phyloP scores from a whole-genome alignment of 2,888 invertebrate species.

The Drosophila prolongata region DNA sequence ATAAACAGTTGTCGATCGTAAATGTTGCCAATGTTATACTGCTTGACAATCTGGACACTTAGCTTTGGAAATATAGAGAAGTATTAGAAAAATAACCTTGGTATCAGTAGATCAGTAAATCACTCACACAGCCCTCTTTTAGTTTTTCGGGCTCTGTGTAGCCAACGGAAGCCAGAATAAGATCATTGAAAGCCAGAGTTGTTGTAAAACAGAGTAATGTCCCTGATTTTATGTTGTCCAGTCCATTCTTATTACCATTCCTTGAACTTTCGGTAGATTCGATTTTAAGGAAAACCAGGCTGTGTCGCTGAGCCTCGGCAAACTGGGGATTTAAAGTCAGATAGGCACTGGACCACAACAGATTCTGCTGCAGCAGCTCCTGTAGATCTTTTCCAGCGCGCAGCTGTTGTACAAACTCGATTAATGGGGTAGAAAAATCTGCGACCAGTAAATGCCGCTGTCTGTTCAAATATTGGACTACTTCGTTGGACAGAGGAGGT shows the following conservation, averaged over 20 bases:
- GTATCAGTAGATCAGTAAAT: conserved; percentile 9
- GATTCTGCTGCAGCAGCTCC: conserved; percentile 19
- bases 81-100: background rate
- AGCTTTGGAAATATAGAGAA: conserved; percentile 58
- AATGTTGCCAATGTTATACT: conserved; percentile 79
- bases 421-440: conserved; percentile 91
- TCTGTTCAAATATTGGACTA: conserved; percentile 89
- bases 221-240: conserved; percentile 85
- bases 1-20: conserved; percentile 86
- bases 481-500: conserved; percentile 56
- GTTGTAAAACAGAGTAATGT: conserved; percentile 90
- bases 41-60: conserved; percentile 80
- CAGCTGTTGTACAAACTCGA: conserved; percentile 84
- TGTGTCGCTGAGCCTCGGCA: conserved; percentile 64
- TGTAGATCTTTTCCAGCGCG: conserved; percentile 8
- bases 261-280: conserved; percentile 17
- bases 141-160: conserved; percentile 86
- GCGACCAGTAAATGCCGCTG: conserved; percentile 92
- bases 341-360: conserved; percentile 58
- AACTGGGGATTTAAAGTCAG: conserved; percentile 75
- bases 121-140: conserved; percentile 86
- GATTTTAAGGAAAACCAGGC: conserved; percentile 76
- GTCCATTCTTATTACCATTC: background rate
- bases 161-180: conserved; percentile 89
- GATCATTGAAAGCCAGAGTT: conserved; percentile 87